Evolutionary conservation across 2,113 vertebrate genomes (phyloP).

Genomic region (Hydrochoerus hydrochaeris): DNA sequence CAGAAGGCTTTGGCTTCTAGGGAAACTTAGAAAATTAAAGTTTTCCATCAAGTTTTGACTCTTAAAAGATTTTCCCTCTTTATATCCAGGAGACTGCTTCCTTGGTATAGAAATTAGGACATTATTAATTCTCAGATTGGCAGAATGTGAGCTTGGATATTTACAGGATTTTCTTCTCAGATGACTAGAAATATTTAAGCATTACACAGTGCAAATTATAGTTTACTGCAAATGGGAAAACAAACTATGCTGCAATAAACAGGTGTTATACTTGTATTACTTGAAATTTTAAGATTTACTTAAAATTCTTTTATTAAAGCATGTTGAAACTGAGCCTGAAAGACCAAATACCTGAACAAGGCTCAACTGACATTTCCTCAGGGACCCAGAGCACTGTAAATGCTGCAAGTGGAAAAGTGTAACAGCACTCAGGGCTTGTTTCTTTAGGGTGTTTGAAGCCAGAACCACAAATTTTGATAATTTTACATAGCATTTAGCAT

Average conservation of each 20-base stretch:
- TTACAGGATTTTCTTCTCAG: not conserved
- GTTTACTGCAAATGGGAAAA: not conserved
- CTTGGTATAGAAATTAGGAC: not conserved
- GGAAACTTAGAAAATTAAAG: not conserved
- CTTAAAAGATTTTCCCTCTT: not conserved
- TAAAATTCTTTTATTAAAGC: not conserved
- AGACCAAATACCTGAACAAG: not conserved
- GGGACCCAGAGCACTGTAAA: not conserved
- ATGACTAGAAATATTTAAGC: conserved; percentile 11
- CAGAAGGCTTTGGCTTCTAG: not conserved
- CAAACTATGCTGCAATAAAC: not conserved
- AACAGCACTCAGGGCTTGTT: not conserved
- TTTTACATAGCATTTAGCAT: not conserved
- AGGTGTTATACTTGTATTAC: not conserved
- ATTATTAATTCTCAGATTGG: not conserved
- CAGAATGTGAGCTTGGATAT: not conserved
- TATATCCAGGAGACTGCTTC: not conserved
- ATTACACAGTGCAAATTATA: not conserved
- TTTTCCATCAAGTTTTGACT: not conserved
- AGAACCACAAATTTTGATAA: not conserved
- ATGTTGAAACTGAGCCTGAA: not conserved
- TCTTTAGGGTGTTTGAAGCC: not conserved
- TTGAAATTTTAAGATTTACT: conserved; percentile 22
- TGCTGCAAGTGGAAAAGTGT: not conserved
- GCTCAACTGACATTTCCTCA: not conserved